Conservation (phyloP, 2,888 invertebrate species). For the Ametastegia equiseti region DNA sequence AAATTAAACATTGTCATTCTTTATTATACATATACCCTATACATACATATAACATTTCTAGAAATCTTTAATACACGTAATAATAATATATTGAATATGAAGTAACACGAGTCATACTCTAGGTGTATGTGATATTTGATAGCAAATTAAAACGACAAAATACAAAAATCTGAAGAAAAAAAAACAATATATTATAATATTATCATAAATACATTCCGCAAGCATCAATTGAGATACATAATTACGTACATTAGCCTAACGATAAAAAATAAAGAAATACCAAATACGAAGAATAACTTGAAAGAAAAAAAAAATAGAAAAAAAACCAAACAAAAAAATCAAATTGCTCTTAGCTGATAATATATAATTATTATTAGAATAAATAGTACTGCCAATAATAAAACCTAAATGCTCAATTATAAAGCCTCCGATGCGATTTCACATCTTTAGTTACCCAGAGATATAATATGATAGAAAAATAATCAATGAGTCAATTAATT, state of each 20-base stretch:
- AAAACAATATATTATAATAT: background rate
- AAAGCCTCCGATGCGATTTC: slow-evolving; percentile 17
- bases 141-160: slow-evolving; percentile 7
- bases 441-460: slow-evolving; percentile 7
- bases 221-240: slow-evolving; percentile 4
- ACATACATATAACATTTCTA: slow-evolving; percentile 5
- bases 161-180: background rate
- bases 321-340: background rate
- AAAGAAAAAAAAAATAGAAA: background rate
- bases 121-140: slow-evolving; percentile 33
- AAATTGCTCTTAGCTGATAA: slow-evolving; percentile 4
- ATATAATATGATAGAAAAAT: background rate
- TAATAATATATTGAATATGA: background rate
- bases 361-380: slow-evolving; percentile 12
- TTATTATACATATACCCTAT: background rate
- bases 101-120: slow-evolving; percentile 4
- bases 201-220: background rate
- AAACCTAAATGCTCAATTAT: slow-evolving; percentile 44
- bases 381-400: slow-evolving; percentile 43
- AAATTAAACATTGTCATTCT: slow-evolving; percentile 1
- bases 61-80: slow-evolving; percentile 12
- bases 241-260: background rate
- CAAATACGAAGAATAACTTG: background rate
- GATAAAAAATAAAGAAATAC: background rate
- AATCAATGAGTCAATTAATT: background rate